Percentiles rank a stretch among this genome's conserved stretches.
phyloP scores from a whole-genome alignment of 2,113 vertebrate genomes.

The Varanus salvator region DNA sequence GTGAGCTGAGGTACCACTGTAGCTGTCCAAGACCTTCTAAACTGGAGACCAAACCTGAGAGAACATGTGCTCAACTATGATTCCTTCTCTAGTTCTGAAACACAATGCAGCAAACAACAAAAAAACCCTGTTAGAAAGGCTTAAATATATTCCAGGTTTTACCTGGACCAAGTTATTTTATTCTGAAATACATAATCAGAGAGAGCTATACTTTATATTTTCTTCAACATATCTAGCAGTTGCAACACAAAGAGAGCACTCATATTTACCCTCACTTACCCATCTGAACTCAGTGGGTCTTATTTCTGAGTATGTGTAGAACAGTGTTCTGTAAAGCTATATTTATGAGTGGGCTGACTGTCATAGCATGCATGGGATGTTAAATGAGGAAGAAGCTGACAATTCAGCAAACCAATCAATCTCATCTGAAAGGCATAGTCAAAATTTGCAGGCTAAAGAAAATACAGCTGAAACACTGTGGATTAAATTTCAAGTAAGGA shows the following conservation, averaged over 20 bases:
- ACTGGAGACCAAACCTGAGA: neutral
- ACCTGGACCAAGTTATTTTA: neutral
- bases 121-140: neutral
- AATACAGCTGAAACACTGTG: neutral
- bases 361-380: neutral
- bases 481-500: neutral
- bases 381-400: neutral
- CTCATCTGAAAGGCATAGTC: too few relatives aligned
- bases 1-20: too few relatives aligned
- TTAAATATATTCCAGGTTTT: neutral
- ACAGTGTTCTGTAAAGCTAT: neutral
- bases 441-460: neutral
- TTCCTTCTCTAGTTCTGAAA: neutral
- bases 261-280: neutral
- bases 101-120: neutral
- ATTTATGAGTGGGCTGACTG: neutral
- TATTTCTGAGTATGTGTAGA: neutral
- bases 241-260: neutral
- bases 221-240: neutral
- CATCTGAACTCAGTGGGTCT: neutral
- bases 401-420: neutral
- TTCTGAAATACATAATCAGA: neutral
- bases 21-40: neutral
- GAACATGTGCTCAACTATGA: too few relatives aligned
- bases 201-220: neutral